Conservation (phyloP, 2,797 vertebrate genomes). For the Leptoclinus maculatus region DNA sequence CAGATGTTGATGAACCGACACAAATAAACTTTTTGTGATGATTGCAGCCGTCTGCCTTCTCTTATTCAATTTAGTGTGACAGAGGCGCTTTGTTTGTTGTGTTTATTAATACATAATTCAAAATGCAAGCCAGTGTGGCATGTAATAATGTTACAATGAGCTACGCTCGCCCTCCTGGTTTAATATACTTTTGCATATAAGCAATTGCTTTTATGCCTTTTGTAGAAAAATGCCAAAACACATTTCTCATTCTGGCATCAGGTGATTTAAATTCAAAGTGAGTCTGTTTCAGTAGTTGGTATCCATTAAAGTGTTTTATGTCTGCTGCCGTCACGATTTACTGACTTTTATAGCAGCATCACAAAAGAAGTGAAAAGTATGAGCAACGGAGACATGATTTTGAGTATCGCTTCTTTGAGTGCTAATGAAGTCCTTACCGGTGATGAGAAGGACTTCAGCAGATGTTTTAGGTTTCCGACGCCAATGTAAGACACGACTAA, state of each 20-base stretch:
- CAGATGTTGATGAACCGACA: not conserved
- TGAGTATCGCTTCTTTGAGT: constrained; percentile 42
- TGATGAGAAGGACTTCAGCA: constrained; percentile 19
- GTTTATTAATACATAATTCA: constrained; percentile 33
- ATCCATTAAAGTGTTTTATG: constrained; percentile 75
- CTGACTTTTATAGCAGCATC: constrained; percentile 65
- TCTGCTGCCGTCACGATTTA: constrained; percentile 63
- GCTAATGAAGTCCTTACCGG: constrained; percentile 59
- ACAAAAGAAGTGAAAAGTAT: constrained; percentile 46
- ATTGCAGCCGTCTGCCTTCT: not conserved
- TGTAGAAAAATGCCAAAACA: constrained; percentile 32
- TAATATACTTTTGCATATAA: constrained; percentile 32
- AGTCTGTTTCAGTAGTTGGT: constrained; percentile 42
- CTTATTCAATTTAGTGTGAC: not conserved
- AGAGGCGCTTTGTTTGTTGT: constrained; percentile 15
- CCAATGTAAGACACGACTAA: not conserved
- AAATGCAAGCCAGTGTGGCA: constrained; percentile 18
- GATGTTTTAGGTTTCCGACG: constrained; percentile 26
- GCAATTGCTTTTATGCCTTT: constrained; percentile 52
- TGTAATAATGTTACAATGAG: constrained; percentile 21
- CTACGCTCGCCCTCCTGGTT: constrained; percentile 10
- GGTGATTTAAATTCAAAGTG: constrained; percentile 65
- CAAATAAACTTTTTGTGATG: not conserved
- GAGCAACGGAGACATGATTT: constrained; percentile 41
- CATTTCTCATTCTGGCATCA: constrained; percentile 46